phyloP scores from a whole-genome alignment of 2,113 vertebrate genomes.

The Menura novaehollandiae region DNA sequence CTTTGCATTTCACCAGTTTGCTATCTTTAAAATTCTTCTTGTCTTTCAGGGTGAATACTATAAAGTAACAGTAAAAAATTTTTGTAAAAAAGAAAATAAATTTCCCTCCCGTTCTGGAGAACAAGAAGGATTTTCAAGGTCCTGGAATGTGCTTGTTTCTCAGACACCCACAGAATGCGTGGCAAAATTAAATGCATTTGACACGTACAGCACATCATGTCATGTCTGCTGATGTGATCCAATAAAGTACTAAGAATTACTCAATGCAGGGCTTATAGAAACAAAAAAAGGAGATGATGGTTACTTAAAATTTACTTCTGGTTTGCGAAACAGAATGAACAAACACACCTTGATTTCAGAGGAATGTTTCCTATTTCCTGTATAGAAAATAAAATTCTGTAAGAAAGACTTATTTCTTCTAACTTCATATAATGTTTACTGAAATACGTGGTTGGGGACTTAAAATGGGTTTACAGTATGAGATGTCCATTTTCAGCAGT shows the following conservation, averaged over 20 bases:
- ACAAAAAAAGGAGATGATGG: not conserved
- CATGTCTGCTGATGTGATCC: not conserved
- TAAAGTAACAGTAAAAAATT: not conserved
- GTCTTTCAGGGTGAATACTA: not conserved
- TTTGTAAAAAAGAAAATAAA: not conserved
- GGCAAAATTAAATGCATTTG: constrained; percentile 37
- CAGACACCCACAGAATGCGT: constrained; percentile 25
- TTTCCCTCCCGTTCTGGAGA: not conserved
- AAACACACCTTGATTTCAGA: not conserved
- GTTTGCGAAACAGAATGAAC: not conserved
- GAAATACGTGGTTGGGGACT: not conserved
- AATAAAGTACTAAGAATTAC: not conserved
- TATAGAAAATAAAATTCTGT: not conserved
- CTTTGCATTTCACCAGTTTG: no score
- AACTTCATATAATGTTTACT: not conserved
- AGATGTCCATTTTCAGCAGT: not conserved
- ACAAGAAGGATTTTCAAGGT: not conserved
- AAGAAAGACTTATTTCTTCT: not conserved
- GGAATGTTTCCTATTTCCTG: not conserved
- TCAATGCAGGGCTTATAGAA: not conserved
- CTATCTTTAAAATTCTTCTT: not conserved
- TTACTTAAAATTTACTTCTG: constrained; percentile 1
- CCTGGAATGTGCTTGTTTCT: constrained; percentile 1
- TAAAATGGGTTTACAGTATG: not conserved
- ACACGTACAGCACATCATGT: constrained; percentile 1